Evolutionary conservation across 1,140 invertebrate genomes (phyloP), one percentile per base, ranked within the genome.

Genomic region (Drosophila lini): DNA sequence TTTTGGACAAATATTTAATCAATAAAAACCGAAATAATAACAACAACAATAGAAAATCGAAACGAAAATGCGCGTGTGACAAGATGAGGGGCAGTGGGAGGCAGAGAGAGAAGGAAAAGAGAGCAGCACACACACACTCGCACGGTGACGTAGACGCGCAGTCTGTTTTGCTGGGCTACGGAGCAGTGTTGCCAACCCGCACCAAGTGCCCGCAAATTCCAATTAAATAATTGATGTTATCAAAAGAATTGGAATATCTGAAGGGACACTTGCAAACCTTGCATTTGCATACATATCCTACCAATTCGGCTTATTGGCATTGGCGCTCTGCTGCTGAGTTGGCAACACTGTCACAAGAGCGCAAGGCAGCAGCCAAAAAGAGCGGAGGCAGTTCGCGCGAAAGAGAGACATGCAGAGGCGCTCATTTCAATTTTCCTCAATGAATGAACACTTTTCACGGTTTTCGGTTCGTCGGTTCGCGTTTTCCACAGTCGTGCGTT

Each of bases 401-500:
- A 16, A 19, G 25, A 47, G 55, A 65, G 58, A 61, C 60, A 65
- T 67, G 69, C 61, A 64, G 44, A 64, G 44, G 44, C 63, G 67
- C 81, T 89, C 80, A 84, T 81, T 89, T 90, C 67, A 90, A 84
- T 89, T 89, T 89, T 89, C 84, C 81, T 89, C 85, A 89, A 89
- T 89, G 82, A 85, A 85, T 85, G 84, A 89, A 89, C 88, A 89
- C 80, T 89, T 89, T 89, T 89, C 84, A 89, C 84, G 84, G 85
- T 78, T 85, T 80, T 79, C 64, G 73, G 59, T 68, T 62, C 75
- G 76, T 83, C 67, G 71, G 67, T 48, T 84, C 68, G 77, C 76
- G 57, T 74, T 77, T 81, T 70, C 80, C 73, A 58, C 68, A 61
- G 78, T 84, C 59, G 73, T 74, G 69, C 41, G 65, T 47, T 42